Percentiles rank a stretch among this genome's conserved stretches.
Conservation (phyloP, 2,113 vertebrate species). For the Vulpes vulpes region DNA sequence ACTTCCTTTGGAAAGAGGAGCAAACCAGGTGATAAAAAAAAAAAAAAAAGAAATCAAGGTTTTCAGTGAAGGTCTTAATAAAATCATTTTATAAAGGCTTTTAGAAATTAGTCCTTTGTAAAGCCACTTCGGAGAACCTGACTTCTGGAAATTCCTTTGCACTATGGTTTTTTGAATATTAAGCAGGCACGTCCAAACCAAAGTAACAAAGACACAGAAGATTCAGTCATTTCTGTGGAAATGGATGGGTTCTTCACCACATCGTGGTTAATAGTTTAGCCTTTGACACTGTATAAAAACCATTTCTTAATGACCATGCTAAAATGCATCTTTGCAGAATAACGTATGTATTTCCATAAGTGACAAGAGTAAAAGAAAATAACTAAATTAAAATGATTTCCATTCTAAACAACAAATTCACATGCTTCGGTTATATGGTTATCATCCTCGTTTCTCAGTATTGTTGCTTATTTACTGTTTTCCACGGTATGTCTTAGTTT, state of each 20-base stretch:
- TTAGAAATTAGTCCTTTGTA: slow-evolving; percentile 72
- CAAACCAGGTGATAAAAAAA: slow-evolving; percentile 84
- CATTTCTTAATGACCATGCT: not conserved
- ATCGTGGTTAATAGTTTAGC: not conserved
- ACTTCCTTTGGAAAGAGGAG: slow-evolving; percentile 86
- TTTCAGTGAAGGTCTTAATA: slow-evolving; percentile 81
- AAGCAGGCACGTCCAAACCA: slow-evolving; percentile 59
- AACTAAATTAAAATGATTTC: slow-evolving; percentile 8
- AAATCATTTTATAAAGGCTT: slow-evolving; percentile 82
- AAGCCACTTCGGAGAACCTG: slow-evolving; percentile 74
- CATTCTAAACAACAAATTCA: not conserved
- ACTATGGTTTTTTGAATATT: slow-evolving; percentile 68
- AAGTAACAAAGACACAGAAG: slow-evolving; percentile 55
- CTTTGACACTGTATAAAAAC: not conserved
- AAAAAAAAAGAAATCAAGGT: slow-evolving; percentile 75
- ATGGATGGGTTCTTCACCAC: not conserved
- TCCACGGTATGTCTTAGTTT: slow-evolving; percentile 12
- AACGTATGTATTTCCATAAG: not conserved
- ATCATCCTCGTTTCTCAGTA: not conserved
- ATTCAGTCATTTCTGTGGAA: not conserved
- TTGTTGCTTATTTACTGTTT: slow-evolving; percentile 26
- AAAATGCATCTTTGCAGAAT: not conserved
- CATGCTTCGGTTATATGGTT: not conserved
- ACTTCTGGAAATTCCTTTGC: slow-evolving; percentile 68
- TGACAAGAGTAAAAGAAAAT: not conserved